phyloP scores from a whole-genome alignment of 2,797 vertebrate species.

The Thripadectes ignobilis region DNA sequence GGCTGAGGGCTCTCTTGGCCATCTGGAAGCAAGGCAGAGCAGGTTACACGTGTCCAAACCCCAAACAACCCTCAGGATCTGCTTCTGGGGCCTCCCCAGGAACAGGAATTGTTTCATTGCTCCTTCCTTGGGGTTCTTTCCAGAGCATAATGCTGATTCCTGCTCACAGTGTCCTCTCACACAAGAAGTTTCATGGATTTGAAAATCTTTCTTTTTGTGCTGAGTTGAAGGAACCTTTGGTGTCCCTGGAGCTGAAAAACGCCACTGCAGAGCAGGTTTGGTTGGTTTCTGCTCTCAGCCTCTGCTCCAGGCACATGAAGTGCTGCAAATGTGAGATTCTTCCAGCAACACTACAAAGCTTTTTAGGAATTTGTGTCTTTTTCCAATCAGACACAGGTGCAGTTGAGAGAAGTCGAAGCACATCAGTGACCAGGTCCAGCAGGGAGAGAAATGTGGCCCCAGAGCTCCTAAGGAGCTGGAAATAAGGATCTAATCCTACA shows the following conservation, averaged over 20 bases:
- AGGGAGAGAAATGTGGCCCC: not conserved
- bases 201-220: not conserved
- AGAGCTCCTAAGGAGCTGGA: not conserved
- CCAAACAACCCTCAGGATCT: not conserved
- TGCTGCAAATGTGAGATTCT: not conserved
- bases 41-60: slow-evolving; percentile 69
- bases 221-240: not conserved
- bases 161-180: not conserved
- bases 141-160: not conserved
- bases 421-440: not conserved
- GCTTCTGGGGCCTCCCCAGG: no score
- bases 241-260: not conserved
- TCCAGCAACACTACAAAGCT: not conserved
- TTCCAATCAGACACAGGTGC: not conserved
- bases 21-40: slow-evolving; percentile 91
- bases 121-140: not conserved
- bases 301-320: not conserved
- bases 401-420: not conserved
- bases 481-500: not conserved
- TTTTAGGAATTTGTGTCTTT: not conserved
- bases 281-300: not conserved
- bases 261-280: not conserved
- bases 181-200: not conserved
- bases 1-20: slow-evolving; percentile 90
- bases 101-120: not conserved